A percentile compares a stretch with the other conserved stretches of the same genome.
Evolutionary conservation across 2,113 vertebrate species (phyloP).

Genomic region (Neopipo cinnamomea): DNA sequence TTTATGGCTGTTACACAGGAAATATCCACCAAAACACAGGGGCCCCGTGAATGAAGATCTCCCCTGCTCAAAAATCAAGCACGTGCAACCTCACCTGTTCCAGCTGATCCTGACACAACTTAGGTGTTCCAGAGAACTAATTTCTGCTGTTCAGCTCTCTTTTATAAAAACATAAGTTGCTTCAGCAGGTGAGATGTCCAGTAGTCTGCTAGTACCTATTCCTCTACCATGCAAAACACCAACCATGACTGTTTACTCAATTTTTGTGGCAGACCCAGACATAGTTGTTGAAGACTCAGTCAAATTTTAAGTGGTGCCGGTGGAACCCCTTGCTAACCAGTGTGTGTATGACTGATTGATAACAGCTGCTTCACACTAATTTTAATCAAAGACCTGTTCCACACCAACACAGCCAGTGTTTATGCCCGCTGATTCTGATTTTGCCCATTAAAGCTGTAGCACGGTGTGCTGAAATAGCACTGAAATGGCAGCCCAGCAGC

Average conservation of each 20-base stretch:
- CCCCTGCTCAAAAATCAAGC: fast-evolving
- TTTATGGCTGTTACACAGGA: neutral
- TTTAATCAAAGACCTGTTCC: neutral
- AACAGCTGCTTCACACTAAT: neutral
- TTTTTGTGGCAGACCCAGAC: neutral
- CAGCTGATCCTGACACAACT: neutral
- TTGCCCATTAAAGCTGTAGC: neutral
- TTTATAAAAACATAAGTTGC: fast-evolving
- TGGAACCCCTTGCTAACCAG: neutral
- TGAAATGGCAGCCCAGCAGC: neutral
- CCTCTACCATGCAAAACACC: neutral
- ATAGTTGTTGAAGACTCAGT: neutral
- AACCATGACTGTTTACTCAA: neutral
- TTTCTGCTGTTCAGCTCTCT: neutral
- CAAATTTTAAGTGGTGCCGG: neutral
- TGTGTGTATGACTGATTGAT: fast-evolving
- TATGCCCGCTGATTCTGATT: neutral
- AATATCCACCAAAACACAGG: neutral
- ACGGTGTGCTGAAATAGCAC: neutral
- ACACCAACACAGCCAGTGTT: fast-evolving
- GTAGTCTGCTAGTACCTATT: neutral
- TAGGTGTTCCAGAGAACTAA: neutral
- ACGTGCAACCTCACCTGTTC: neutral
- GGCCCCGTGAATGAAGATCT: neutral
- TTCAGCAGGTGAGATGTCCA: neutral